Percentiles rank a stretch among this genome's conserved stretches.
These are phyloP conservation scores for Sinhomidia bicolor DNA, from an alignment of 2,888 invertebrate genomes.

Conservation along the genomic window DNA sequence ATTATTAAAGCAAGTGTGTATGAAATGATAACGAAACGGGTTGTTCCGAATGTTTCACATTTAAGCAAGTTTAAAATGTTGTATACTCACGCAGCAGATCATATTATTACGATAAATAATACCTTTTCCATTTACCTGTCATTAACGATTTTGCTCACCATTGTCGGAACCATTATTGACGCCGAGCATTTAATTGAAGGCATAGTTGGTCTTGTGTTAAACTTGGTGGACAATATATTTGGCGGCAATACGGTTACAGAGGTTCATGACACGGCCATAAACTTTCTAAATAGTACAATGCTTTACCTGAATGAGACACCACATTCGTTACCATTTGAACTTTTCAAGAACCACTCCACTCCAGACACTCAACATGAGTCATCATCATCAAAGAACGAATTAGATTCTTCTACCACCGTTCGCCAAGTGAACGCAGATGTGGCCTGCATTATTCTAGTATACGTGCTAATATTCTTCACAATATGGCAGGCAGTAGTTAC, in stretches of 20 bases:
- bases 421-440: constrained; percentile 67
- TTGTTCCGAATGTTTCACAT: constrained; percentile 44
- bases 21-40: constrained; percentile 50
- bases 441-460: constrained; percentile 56
- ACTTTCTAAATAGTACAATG: too few relatives aligned
- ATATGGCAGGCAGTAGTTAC: constrained; percentile 74
- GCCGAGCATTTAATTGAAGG: constrained; percentile 7
- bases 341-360: too few relatives aligned
- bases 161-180: constrained; percentile 26
- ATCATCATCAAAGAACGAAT: too few relatives aligned
- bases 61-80: constrained; percentile 72
- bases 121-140: constrained; percentile 71
- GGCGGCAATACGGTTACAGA: neutral
- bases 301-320: too few relatives aligned
- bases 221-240: neutral
- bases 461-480: constrained; percentile 65
- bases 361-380: too few relatives aligned
- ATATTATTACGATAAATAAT: constrained; percentile 66
- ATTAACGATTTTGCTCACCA: constrained; percentile 52
- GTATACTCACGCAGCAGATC: constrained; percentile 73
- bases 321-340: too few relatives aligned
- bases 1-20: constrained; percentile 64
- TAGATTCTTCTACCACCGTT: constrained; percentile 32
- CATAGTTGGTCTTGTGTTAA: neutral
- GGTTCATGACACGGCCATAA: neutral